Base-by-base conservation (phyloP, 1,140 invertebrate species). In the Dreissena rostriformis region DNA sequence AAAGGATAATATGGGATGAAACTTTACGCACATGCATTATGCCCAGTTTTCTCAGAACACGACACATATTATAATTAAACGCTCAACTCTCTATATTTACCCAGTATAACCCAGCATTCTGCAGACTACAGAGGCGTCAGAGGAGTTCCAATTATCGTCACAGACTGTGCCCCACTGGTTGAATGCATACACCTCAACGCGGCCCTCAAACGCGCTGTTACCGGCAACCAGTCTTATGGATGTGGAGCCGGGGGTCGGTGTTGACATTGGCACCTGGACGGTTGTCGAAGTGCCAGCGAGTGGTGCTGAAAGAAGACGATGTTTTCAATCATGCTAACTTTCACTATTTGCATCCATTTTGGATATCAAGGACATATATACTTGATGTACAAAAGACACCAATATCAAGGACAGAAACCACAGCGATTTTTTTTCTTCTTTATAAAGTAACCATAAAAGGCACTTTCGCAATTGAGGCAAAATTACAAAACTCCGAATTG, bases 351-450 rank as follows among this genome's bases (percentile, higher is more conserved):
- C 39, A 39, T 39, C 39, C 8, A 5, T 39, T 39, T 39, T 39
- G 39, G 57, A n/a, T 11, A 61, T 6, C 17, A 61, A 5, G 29
- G 6, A 17, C 19, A 73, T 7, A 73, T 29, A 19, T 73, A 73
- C 71, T 49, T 49, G 28, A 39, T n/a, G 71, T 51, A 29, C 96
- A 96, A n/a, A 95, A 94, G 17, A 97, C 94, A 15, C 95, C 95
- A 10, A 96, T 96, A 90, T 97, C 96, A 39, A 5, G 39, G n/a
- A n/a, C n/a, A n/a, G n/a, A n/a, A n/a, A n/a, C n/a, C n/a, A n/a
- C n/a, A n/a, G n/a, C n/a, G n/a, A n/a, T n/a, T n/a, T n/a, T n/a
- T n/a, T n/a, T n/a, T n/a, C n/a, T n/a, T n/a, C n/a, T n/a, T n/a
- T n/a, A n/a, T n/a, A n/a, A n/a, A n/a, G n/a, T n/a, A n/a, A n/a